Percentiles rank a stretch among this genome's conserved stretches.
Conservation (phyloP, 2,113 vertebrate species). For the Phyllopteryx taeniolatus region DNA sequence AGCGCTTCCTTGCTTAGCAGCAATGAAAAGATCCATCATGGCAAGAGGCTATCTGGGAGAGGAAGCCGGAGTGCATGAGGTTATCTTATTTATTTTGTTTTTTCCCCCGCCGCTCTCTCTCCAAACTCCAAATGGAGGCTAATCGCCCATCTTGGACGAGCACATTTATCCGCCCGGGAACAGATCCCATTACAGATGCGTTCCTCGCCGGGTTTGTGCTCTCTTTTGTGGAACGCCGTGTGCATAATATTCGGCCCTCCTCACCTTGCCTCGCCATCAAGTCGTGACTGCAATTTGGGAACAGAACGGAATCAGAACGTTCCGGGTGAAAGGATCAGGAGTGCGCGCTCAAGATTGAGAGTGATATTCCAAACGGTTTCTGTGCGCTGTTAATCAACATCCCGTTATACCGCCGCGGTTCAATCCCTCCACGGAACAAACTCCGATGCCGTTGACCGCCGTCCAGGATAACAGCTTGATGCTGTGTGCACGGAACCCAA, state of each 20-base stretch:
- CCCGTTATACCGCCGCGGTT: background rate
- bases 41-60: conserved; percentile 33
- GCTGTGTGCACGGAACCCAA: background rate
- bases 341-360: background rate
- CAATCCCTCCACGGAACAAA: background rate
- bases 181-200: conserved; percentile 45
- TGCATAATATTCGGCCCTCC: conserved; percentile 53
- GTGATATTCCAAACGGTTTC: background rate
- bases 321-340: background rate
- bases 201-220: background rate
- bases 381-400: background rate
- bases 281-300: conserved; percentile 43
- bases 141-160: conserved; percentile 57
- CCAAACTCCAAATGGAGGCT: conserved; percentile 47
- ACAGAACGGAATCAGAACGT: background rate
- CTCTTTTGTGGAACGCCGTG: conserved; percentile 7
- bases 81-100: conserved; percentile 61
- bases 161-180: conserved; percentile 42
- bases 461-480: too few relatives aligned
- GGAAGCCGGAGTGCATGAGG: conserved; percentile 10
- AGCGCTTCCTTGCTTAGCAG: conserved; percentile 20
- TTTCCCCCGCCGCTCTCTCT: background rate
- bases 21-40: conserved; percentile 50
- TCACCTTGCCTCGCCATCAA: conserved; percentile 50
- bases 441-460: too few relatives aligned